Evolutionary conservation across 2,113 vertebrate species (phyloP).

Genomic region (Menura novaehollandiae): DNA sequence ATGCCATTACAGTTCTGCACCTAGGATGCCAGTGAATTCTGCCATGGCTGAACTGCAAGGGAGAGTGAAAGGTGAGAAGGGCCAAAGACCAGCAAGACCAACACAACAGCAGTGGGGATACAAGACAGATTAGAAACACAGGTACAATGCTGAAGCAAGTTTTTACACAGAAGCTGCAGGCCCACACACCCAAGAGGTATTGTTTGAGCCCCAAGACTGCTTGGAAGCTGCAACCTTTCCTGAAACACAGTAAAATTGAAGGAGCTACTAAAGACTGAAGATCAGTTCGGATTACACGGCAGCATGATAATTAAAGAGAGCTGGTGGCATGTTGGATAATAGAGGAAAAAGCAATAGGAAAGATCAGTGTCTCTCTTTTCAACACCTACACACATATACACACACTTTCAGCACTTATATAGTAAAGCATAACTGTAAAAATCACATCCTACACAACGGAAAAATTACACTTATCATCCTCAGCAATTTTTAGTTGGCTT

Average conservation of each 20-base stretch:
- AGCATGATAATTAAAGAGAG: background rate
- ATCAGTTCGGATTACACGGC: background rate
- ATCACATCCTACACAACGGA: background rate
- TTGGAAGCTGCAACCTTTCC: background rate
- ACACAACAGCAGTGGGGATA: background rate
- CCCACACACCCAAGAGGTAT: background rate
- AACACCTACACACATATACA: fast-evolving
- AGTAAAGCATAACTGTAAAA: background rate
- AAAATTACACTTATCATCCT: background rate
- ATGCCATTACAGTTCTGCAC: background rate
- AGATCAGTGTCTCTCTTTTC: background rate
- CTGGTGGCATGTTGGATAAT: background rate
- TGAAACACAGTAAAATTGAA: background rate
- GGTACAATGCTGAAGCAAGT: background rate
- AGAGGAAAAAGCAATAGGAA: background rate
- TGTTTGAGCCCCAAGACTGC: background rate
- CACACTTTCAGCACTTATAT: background rate
- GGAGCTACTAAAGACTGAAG: background rate
- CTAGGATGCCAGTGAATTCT: background rate
- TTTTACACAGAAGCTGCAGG: background rate
- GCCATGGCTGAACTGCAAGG: background rate
- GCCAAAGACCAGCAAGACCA: background rate
- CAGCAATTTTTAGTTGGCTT: background rate
- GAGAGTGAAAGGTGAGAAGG: background rate
- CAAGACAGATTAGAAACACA: background rate